Evolutionary conservation across 1,140 invertebrate genomes (phyloP).

Genomic region (Drosophila arizonae): DNA sequence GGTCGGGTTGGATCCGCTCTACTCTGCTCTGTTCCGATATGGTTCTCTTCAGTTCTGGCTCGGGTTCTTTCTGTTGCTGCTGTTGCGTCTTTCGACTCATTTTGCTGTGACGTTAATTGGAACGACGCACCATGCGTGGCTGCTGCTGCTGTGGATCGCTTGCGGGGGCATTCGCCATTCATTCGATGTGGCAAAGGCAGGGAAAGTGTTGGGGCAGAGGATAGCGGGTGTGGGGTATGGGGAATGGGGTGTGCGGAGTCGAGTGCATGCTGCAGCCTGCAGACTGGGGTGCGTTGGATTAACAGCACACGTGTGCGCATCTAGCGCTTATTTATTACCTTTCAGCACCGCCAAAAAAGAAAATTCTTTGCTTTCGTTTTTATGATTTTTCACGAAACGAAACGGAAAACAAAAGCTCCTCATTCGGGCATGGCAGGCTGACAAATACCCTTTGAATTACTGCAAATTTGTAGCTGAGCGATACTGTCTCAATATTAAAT

Average conservation of each 20-base stretch:
- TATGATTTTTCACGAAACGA: constrained; percentile 32
- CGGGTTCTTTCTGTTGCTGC: too few species aligned
- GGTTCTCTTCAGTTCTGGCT: constrained; percentile 8
- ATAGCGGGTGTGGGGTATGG: background rate
- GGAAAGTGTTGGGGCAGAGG: background rate
- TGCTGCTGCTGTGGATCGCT: constrained; percentile 47
- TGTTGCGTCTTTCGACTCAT: constrained; percentile 24
- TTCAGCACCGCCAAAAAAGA: constrained; percentile 64
- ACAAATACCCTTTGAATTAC: background rate
- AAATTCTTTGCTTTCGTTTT: constrained; percentile 50
- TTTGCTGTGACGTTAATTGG: constrained; percentile 67
- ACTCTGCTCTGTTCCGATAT: background rate
- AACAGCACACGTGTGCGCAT: constrained; percentile 77
- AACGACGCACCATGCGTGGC: constrained; percentile 68
- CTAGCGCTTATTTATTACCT: constrained; percentile 78
- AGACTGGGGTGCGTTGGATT: constrained; percentile 56
- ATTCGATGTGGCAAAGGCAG: constrained; percentile 1
- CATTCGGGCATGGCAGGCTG: background rate
- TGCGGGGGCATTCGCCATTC: constrained; percentile 1
- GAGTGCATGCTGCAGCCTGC: constrained; percentile 4
- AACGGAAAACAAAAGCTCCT: background rate
- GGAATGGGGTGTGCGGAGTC: background rate
- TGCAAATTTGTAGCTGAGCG: background rate
- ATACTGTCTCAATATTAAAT: too few species aligned
- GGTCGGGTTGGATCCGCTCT: background rate